phyloP scores from a whole-genome alignment of 2,888 invertebrate species.

The Agriopis aurantiaria region DNA sequence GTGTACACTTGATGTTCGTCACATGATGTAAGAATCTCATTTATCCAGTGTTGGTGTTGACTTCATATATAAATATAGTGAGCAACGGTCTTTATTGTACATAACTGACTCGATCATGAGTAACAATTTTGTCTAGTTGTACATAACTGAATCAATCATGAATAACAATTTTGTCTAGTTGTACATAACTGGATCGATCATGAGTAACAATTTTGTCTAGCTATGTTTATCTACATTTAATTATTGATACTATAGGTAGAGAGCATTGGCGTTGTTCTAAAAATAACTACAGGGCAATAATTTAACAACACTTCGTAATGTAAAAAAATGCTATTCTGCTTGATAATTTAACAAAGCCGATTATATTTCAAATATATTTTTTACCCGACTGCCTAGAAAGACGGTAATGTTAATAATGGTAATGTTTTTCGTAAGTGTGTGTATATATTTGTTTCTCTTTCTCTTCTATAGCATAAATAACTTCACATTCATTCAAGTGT shows the following conservation, averaged over 20 bases:
- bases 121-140: no score
- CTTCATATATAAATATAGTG: not conserved
- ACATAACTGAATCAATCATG: no score
- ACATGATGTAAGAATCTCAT: not conserved
- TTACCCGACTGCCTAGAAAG: no score
- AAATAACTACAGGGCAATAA: conserved; percentile 29
- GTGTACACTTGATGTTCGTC: not conserved
- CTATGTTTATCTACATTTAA: conserved; percentile 12
- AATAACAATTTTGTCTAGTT: no score
- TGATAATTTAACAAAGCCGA: not conserved
- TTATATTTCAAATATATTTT: no score
- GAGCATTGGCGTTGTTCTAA: conserved; percentile 27
- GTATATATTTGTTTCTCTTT: no score
- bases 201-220: conserved; percentile 4
- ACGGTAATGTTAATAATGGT: no score
- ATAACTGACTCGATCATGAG: not conserved
- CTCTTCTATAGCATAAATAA: no score
- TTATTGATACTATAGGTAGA: conserved; percentile 13
- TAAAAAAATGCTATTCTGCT: not conserved
- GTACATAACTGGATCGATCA: no score
- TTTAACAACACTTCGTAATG: conserved; percentile 11
- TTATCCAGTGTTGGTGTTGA: not conserved
- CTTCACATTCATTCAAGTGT: no score
- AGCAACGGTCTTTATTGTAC: not conserved
- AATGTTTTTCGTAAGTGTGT: no score